Conservation (phyloP, 2,888 invertebrate genomes). For the Julus scanicus region DNA sequence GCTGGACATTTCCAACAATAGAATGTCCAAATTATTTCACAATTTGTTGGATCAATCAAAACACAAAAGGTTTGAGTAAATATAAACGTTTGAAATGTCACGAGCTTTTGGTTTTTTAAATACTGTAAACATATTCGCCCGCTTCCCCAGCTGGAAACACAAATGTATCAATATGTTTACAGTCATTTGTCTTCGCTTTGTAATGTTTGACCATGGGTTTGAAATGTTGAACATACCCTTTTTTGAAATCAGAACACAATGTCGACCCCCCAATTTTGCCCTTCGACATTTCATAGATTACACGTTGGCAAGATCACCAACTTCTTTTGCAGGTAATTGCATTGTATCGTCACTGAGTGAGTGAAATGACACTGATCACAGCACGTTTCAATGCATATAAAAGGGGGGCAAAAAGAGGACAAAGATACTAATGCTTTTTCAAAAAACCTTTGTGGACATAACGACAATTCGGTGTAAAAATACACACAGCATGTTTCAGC, state of each 20-base stretch:
- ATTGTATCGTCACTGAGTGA: constrained; percentile 34
- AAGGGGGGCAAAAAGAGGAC: constrained; percentile 23
- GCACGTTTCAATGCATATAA: constrained; percentile 4
- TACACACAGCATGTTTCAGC: constrained; percentile 37
- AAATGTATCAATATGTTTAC: constrained; percentile 3
- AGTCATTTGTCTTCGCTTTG: not conserved
- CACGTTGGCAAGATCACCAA: constrained; percentile 4
- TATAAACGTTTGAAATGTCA: constrained; percentile 17
- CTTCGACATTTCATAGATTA: constrained; percentile 36
- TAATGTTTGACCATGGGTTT: constrained; percentile 2
- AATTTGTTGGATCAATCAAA: constrained; percentile 13
- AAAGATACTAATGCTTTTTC: constrained; percentile 41
- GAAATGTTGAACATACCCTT: not conserved
- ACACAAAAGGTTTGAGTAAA: not conserved
- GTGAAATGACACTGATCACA: constrained; percentile 26
- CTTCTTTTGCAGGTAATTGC: constrained; percentile 12
- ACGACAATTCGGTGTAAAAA: constrained; percentile 28
- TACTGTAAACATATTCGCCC: not conserved
- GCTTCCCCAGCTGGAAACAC: not conserved
- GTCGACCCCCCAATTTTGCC: constrained; percentile 20
- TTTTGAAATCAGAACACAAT: constrained; percentile 8
- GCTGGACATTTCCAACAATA: constrained; percentile 4
- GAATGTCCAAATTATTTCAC: constrained; percentile 15
- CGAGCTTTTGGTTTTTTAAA: not conserved
- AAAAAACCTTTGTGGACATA: constrained; percentile 16